Conservation (phyloP, 2,888 invertebrate genomes). For the Parnassius apollo region DNA sequence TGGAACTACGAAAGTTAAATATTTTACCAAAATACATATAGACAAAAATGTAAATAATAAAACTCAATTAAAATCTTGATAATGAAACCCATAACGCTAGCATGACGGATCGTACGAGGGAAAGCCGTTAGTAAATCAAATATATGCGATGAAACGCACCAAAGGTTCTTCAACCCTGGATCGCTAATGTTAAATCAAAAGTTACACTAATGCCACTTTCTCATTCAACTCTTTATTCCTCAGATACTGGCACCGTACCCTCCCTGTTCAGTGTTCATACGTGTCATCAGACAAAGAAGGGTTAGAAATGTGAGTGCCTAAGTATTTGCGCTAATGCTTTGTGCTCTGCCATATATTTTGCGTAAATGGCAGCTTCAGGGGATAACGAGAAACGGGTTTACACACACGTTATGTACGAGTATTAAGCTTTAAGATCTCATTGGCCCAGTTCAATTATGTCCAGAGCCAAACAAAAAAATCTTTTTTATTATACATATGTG, state of each 20-base stretch:
- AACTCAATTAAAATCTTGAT: no score
- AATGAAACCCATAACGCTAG: background rate
- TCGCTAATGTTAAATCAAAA: conserved; percentile 19
- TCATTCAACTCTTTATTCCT: conserved; percentile 27
- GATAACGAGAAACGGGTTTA: background rate
- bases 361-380: conserved; percentile 19
- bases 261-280: conserved; percentile 23
- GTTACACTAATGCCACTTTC: conserved; percentile 26
- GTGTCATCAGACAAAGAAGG: conserved; percentile 27
- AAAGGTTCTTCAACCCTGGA: conserved; percentile 15
- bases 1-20: no score
- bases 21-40: no score
- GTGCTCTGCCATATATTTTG: conserved; percentile 24
- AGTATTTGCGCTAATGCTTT: conserved; percentile 27
- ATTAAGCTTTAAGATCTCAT: conserved; percentile 10
- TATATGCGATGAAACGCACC: conserved; percentile 11
- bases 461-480: no score
- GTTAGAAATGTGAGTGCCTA: conserved; percentile 26
- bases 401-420: conserved; percentile 4
- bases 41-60: no score
- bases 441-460: no score
- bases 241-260: conserved; percentile 17
- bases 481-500: no score
- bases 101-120: conserved; percentile 10
- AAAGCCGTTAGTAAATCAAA: conserved; percentile 6